Percentiles rank a stretch among this genome's conserved stretches.
phyloP scores from a whole-genome alignment of 2,888 invertebrate species.

The Drosophila anceps region DNA sequence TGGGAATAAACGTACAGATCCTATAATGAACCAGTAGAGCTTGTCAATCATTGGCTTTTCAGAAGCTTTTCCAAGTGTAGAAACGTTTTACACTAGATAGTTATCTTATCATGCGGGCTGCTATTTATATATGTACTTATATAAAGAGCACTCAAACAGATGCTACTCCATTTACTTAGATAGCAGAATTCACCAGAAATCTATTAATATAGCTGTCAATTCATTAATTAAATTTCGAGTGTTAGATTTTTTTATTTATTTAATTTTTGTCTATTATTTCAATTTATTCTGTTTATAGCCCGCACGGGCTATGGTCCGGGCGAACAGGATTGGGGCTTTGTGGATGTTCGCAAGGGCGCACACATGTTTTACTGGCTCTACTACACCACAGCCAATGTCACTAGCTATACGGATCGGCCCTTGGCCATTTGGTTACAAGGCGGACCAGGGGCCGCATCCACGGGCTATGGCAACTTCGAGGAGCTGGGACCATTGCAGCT shows the following conservation, averaged over 20 bases:
- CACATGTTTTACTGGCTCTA: conserved; percentile 96
- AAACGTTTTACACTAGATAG: conserved; percentile 8
- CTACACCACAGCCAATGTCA: conserved; percentile 89
- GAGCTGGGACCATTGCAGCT: conserved; percentile 92
- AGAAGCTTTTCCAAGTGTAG: neutral
- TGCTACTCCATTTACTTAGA: neutral
- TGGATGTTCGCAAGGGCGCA: conserved; percentile 90
- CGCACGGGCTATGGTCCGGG: conserved; percentile 87
- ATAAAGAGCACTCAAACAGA: conserved; percentile 3
- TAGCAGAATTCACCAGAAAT: conserved; percentile 21
- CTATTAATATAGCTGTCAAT: neutral
- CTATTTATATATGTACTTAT: conserved; percentile 11
- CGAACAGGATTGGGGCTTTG: conserved; percentile 91
- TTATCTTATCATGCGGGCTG: conserved; percentile 40
- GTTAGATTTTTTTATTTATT: neutral
- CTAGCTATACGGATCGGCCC: conserved; percentile 88
- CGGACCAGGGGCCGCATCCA: conserved; percentile 93
- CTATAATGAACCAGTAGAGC: neutral
- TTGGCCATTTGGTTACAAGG: conserved; percentile 96
- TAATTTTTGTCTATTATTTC: neutral
- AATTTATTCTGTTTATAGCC: conserved; percentile 45
- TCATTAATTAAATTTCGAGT: conserved; percentile 23
- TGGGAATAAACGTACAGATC: neutral
- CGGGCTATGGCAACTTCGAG: conserved; percentile 94
- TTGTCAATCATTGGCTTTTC: neutral